Percentiles rank a stretch among this genome's conserved stretches.
Conservation (phyloP, 2,888 invertebrate species). For the Latrodectus elegans region DNA sequence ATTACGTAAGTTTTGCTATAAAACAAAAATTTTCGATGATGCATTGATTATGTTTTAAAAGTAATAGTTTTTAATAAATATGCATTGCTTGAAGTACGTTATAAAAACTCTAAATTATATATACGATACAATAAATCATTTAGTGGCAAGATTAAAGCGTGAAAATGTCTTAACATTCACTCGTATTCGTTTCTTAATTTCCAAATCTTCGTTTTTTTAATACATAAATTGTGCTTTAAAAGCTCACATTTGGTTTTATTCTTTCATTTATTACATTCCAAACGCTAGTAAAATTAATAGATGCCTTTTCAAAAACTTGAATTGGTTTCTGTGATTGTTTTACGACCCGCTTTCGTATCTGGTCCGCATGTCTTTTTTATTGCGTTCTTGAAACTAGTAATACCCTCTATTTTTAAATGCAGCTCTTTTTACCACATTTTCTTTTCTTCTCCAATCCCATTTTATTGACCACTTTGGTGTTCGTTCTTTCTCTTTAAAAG, state of each 20-base stretch:
- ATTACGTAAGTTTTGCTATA: too few species aligned
- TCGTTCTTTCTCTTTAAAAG: too few species aligned
- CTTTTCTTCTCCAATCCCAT: too few species aligned
- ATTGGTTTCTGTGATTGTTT: conserved; percentile 21
- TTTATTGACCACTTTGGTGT: too few species aligned
- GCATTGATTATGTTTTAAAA: too few species aligned
- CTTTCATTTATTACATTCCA: background rate
- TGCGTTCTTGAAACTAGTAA: background rate
- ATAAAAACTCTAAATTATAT: too few species aligned
- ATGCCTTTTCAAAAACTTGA: conserved; percentile 11
- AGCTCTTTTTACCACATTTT: too few species aligned
- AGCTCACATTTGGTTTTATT: background rate
- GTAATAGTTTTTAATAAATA: too few species aligned
- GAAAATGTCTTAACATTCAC: conserved; percentile 1
- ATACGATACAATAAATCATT: background rate
- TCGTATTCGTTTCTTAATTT: background rate
- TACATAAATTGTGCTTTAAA: conserved; percentile 2
- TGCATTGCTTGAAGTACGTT: too few species aligned
- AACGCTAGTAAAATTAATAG: conserved; percentile 22
- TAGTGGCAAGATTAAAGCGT: background rate
- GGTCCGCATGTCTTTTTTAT: background rate
- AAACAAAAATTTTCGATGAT: too few species aligned
- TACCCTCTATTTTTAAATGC: too few species aligned
- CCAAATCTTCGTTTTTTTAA: background rate
- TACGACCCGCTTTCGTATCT: conserved; percentile 17